A percentile compares a stretch with the other conserved stretches of the same genome.
These are phyloP conservation scores for Bellardia pandia DNA, from an alignment of 2,888 invertebrate genomes.

Conservation along the genomic window DNA sequence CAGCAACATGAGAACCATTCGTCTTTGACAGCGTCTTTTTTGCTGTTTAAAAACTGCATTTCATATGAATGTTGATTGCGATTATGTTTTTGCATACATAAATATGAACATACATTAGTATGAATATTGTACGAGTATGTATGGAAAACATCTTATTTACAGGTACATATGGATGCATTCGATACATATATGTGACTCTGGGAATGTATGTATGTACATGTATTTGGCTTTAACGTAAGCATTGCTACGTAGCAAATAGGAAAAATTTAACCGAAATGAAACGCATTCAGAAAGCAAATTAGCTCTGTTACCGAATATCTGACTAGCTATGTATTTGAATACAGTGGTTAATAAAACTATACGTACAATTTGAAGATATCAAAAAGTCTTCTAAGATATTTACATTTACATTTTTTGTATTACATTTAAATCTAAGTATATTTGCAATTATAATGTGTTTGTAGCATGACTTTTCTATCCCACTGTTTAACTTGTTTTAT, in stretches of 20 bases:
- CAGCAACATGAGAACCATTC: background rate
- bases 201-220: background rate
- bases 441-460: background rate
- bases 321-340: background rate
- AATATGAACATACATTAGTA: background rate
- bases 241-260: slow-evolving; percentile 8
- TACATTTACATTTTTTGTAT: too few relatives aligned
- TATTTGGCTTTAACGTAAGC: slow-evolving; percentile 14
- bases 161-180: slow-evolving; percentile 38
- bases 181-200: background rate
- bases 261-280: slow-evolving; percentile 46
- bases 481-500: background rate
- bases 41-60: slow-evolving; percentile 49
- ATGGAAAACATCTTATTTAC: slow-evolving; percentile 43
- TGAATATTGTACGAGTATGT: background rate
- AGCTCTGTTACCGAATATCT: slow-evolving; percentile 34
- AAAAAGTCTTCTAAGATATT: too few relatives aligned
- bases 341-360: background rate
- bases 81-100: slow-evolving; percentile 24
- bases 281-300: slow-evolving; percentile 67
- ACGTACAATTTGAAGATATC: too few relatives aligned
- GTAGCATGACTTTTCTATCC: background rate
- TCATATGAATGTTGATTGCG: slow-evolving; percentile 38
- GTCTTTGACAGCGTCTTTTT: slow-evolving; percentile 47
- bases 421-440: too few relatives aligned